phyloP scores from a whole-genome alignment of 1,140 invertebrate species.

The Drosophila sproati region DNA sequence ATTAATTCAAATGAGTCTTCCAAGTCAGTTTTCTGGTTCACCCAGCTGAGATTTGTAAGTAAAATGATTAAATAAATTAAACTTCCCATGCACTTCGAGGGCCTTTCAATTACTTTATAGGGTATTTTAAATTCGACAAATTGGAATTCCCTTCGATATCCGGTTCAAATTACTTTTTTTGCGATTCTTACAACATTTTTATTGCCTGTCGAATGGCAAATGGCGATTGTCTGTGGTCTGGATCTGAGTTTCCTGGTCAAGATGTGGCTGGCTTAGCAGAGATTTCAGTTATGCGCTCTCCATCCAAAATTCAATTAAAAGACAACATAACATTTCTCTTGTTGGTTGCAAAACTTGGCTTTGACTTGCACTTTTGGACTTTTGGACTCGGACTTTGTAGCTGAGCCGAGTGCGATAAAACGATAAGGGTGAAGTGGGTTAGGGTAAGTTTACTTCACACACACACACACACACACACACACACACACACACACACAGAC shows the following conservation, averaged over 20 bases:
- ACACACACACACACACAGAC: too few relatives aligned
- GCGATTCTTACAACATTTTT: constrained; percentile 76
- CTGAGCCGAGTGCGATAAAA: constrained; percentile 20
- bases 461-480: too few relatives aligned
- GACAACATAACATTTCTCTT: constrained; percentile 71
- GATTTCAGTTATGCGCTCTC: constrained; percentile 80
- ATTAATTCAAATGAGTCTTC: too few relatives aligned
- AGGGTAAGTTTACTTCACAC: neutral
- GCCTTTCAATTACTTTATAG: constrained; percentile 1
- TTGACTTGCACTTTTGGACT: constrained; percentile 5
- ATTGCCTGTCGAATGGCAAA: constrained; percentile 72
- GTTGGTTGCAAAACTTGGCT: constrained; percentile 40
- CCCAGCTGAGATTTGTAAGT: too few relatives aligned
- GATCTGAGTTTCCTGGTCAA: constrained; percentile 51
- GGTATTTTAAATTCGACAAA: constrained; percentile 5
- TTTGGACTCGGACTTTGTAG: neutral
- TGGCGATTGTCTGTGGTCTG: constrained; percentile 20
- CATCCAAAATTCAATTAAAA: constrained; percentile 81
- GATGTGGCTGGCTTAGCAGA: constrained; percentile 74
- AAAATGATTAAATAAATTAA: too few relatives aligned
- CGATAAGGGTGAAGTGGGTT: constrained; percentile 33
- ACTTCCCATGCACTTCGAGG: too few relatives aligned
- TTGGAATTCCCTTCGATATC: neutral
- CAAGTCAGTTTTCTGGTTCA: too few relatives aligned
- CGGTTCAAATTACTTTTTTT: constrained; percentile 66